phyloP scores from a whole-genome alignment of 2,888 invertebrate species.

The Cotesia congregata region DNA sequence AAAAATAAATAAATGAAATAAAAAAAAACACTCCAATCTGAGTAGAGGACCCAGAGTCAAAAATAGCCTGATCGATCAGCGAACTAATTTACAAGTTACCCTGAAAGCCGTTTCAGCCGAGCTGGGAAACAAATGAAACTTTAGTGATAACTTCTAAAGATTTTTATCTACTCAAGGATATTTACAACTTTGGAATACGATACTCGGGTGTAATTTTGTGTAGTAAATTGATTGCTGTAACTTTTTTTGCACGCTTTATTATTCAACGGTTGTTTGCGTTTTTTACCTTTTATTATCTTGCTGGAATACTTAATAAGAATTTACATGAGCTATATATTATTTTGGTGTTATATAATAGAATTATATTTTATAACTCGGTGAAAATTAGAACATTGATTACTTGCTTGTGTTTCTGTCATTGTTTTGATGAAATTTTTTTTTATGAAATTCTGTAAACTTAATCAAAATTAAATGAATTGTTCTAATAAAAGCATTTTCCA shows the following conservation, averaged over 20 bases:
- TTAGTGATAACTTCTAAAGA: background rate
- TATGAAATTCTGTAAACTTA: too few relatives aligned
- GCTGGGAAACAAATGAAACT: slow-evolving; percentile 3
- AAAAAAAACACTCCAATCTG: slow-evolving; percentile 34
- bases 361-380: too few relatives aligned
- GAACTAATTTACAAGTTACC: slow-evolving; percentile 26
- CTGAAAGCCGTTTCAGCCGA: background rate
- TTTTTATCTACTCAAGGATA: background rate
- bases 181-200: background rate
- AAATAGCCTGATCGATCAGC: slow-evolving; percentile 35
- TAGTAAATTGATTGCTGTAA: background rate
- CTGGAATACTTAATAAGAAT: too few relatives aligned
- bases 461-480: too few relatives aligned
- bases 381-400: too few relatives aligned
- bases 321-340: too few relatives aligned
- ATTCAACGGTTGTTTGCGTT: too few relatives aligned
- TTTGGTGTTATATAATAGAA: too few relatives aligned
- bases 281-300: too few relatives aligned
- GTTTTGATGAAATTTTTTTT: too few relatives aligned
- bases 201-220: background rate
- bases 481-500: too few relatives aligned
- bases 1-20: slow-evolving; percentile 19
- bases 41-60: slow-evolving; percentile 16
- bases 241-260: background rate
- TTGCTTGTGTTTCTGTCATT: too few relatives aligned